Base-by-base conservation (phyloP, 2,797 vertebrate genomes). In the Furcifer pardalis region DNA sequence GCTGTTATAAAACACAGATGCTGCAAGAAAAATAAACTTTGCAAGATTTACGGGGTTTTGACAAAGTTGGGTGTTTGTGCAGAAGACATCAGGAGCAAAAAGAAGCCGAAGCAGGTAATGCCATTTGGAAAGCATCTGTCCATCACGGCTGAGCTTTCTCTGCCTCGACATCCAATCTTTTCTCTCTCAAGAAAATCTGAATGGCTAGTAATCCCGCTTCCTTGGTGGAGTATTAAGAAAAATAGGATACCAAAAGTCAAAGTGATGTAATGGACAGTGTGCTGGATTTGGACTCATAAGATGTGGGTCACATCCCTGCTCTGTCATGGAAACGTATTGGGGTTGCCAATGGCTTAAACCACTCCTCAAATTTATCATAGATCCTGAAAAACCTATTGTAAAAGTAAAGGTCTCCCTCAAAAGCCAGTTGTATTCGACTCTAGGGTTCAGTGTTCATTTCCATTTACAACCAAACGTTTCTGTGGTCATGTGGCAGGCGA, bases 1-100 rank as follows among this genome's bases (percentile, higher is more conserved):
- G 92, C 96, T 95, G 95, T 98, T 98, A 97, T 98, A 98, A 98
- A 98, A 98, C 96, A 97, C 98, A 98, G 98, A 99, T 98, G 97
- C 97, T 98, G 97, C 95, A 97, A 98, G 96, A 96, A 98, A 99
- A 99, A 98, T 97, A 98, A 98, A 97, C 97, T 97, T 96, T 90
- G 89, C 92, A 96, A 97, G 98, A 98, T 98, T 98, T 98, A 98
- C 94, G 96, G 96, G 90, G 90, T 96, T 97, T 95, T 96, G 96
- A 96, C 97, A 97, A 96, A 97, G 95, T 95, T 92, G 93, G 96
- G 96, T 94, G 90, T 95, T 94, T 97, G 97, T 98, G 97, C 98
- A 97, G 98, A 98, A 98, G 96, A 92, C 96, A 98, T 98, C 97
- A 97, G 94, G 84, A 90, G 92, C 83, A 88, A 94, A 93, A 95